phyloP scores from a whole-genome alignment of 2,797 vertebrate genomes.

The Calcarius lapponicus region DNA sequence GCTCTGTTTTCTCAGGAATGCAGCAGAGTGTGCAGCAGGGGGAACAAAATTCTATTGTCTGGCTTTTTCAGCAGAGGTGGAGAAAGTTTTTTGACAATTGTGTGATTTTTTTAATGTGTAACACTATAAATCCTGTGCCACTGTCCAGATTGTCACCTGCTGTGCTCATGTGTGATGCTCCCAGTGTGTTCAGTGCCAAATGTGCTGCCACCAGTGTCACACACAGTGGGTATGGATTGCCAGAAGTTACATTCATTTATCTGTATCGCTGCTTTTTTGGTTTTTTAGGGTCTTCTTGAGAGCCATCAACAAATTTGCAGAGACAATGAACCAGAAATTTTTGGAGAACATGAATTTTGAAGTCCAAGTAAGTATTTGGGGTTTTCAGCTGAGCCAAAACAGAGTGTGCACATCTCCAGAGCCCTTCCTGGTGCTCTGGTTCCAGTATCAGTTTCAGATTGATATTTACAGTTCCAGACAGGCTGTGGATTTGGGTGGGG shows the following conservation, averaged over 20 bases:
- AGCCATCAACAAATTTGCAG: constrained; percentile 96
- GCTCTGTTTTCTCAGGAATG: not conserved
- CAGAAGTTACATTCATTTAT: not conserved
- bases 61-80: not conserved
- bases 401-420: not conserved
- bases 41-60: not conserved
- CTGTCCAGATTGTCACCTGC: not conserved
- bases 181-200: not conserved
- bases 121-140: not conserved
- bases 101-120: not conserved
- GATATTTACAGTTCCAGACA: not conserved
- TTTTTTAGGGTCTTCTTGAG: constrained; percentile 88
- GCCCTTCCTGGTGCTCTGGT: not conserved
- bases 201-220: not conserved
- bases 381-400: not conserved
- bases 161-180: not conserved
- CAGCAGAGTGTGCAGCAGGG: not conserved
- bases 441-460: not conserved
- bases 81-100: not conserved
- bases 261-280: not conserved
- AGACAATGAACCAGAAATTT: constrained; percentile 97
- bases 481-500: not conserved
- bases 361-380: constrained; percentile 84
- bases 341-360: constrained; percentile 94
- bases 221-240: not conserved